Evolutionary conservation across 2,113 vertebrate species (phyloP), one percentile per base, ranked within the genome.

Genomic region (Copsychus sechellarum): DNA sequence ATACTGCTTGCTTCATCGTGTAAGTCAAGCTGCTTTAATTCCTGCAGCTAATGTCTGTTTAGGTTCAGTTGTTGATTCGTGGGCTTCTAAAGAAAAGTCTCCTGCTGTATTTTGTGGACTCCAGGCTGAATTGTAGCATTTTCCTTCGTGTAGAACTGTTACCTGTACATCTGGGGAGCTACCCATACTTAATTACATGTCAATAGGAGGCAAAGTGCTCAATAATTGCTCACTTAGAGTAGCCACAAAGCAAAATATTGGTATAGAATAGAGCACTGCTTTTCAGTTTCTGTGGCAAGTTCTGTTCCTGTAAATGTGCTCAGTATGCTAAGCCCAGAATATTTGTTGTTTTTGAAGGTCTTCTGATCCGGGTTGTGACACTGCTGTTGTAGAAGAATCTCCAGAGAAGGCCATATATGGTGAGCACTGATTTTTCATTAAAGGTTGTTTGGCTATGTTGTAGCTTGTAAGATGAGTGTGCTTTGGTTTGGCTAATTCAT

Each of bases 331-430:
- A 96, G 11, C 80, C 29, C 19, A 61, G 62, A 90, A 48, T 5
- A 1, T 80, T 9, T 85, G 34, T 28, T 95, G 6, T 94, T 95
- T 90, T 17, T 88, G 58, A 51, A 99, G 99, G 94, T 98, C 95
- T 47, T 98, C 98, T 53, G 98, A 98, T 65, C 97, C 98, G 64
- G 97, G 96, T 21, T 97, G 88, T 86, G 98, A 98, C 42, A 83
- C 98, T 31, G 95, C 86, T 61, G 91, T 99, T 61, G 98, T 99
- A 53, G 99, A 99, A 94, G 99, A 99, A 92, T 99, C 99, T 57
- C 99, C 99, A 80, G 96, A 98, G 38, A 99, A 99, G 97, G 97
- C 95, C 69, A 88, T 97, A 69, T 95, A 92, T 74, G 98, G 99
- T 99, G 95, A 96, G 95, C 96, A 18, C 67, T 42, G 11, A 45